A percentile compares a stretch with the other conserved stretches of the same genome.
Evolutionary conservation across 1,140 invertebrate genomes (phyloP).

Genomic region (Danaus plexippus): DNA sequence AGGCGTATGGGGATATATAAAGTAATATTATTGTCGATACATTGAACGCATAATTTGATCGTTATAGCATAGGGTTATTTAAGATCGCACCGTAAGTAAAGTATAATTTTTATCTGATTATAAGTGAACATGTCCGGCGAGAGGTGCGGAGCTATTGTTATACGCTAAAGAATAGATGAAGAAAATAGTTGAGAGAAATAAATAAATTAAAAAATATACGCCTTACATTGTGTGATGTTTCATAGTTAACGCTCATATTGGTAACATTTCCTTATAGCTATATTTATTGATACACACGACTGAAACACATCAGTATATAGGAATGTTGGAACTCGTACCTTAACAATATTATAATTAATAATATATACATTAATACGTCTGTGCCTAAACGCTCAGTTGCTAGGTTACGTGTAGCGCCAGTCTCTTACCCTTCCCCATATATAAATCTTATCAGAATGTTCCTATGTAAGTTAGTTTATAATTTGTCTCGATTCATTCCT

Average conservation of each 20-base stretch:
- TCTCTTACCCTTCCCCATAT: conserved; percentile 44
- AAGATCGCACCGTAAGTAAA: conserved; percentile 69
- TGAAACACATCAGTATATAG: conserved; percentile 56
- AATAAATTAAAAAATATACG: conserved; percentile 13
- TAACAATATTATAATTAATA: conserved; percentile 43
- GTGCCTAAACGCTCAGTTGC: conserved; percentile 47
- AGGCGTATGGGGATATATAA: no score
- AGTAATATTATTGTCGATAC: conserved; percentile 58
- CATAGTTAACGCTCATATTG: conserved; percentile 61
- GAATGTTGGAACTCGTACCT: conserved; percentile 53
- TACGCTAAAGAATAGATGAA: conserved; percentile 56
- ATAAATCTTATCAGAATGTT: conserved; percentile 40
- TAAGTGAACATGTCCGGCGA: conserved; percentile 58
- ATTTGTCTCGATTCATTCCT: conserved; percentile 64
- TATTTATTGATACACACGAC: conserved; percentile 55
- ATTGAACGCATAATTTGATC: conserved; percentile 67
- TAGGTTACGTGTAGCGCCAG: conserved; percentile 55
- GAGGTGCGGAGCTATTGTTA: conserved; percentile 56
- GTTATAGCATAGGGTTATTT: conserved; percentile 68
- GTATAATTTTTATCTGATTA: conserved; percentile 67
- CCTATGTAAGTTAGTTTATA: conserved; percentile 66
- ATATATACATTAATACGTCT: conserved; percentile 39
- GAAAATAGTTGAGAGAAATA: conserved; percentile 12
- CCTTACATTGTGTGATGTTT: conserved; percentile 64
- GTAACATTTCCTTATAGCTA: conserved; percentile 60